phyloP scores from a whole-genome alignment of 2,797 vertebrate genomes.

The Epinephelus malabaricus region DNA sequence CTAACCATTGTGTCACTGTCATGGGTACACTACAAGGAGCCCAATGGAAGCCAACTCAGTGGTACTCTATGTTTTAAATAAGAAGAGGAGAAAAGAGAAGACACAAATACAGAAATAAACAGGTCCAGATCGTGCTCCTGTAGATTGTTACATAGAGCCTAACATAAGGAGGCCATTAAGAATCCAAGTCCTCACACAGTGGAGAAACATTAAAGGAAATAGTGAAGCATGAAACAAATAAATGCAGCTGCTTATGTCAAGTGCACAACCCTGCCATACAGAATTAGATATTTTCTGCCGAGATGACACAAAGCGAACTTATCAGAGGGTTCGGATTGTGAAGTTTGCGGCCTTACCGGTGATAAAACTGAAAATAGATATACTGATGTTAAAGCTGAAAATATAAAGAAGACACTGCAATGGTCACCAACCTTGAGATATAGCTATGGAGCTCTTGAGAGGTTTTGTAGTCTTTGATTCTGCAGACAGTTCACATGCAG shows the following conservation, averaged over 20 bases:
- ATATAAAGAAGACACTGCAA: slow-evolving; percentile 12
- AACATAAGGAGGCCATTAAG: slow-evolving; percentile 68
- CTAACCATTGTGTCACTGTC: slow-evolving; percentile 34
- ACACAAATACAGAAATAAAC: slow-evolving; percentile 25
- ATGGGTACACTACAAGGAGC: slow-evolving; percentile 10
- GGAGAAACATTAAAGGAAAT: slow-evolving; percentile 69
- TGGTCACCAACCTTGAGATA: slow-evolving; percentile 42
- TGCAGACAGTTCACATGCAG: slow-evolving; percentile 24
- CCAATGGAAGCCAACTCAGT: slow-evolving; percentile 15
- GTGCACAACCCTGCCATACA: slow-evolving; percentile 30
- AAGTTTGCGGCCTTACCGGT: slow-evolving; percentile 1
- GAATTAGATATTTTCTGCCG: slow-evolving; percentile 51
- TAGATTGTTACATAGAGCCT: slow-evolving; percentile 55
- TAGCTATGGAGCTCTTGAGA: slow-evolving; percentile 37
- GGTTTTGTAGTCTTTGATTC: slow-evolving; percentile 51
- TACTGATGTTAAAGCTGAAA: slow-evolving; percentile 13
- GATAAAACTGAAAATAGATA: slow-evolving; percentile 28
- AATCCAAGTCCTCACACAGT: slow-evolving; percentile 57
- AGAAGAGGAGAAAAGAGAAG: neutral
- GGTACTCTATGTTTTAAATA: slow-evolving; percentile 35
- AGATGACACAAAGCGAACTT: slow-evolving; percentile 43
- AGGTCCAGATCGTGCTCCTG: slow-evolving; percentile 44
- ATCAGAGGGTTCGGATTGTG: slow-evolving; percentile 38
- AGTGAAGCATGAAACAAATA: slow-evolving; percentile 70
- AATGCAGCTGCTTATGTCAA: slow-evolving; percentile 49